Evolutionary conservation across 2,888 invertebrate genomes (phyloP).

Genomic region (Netelia melanura): DNA sequence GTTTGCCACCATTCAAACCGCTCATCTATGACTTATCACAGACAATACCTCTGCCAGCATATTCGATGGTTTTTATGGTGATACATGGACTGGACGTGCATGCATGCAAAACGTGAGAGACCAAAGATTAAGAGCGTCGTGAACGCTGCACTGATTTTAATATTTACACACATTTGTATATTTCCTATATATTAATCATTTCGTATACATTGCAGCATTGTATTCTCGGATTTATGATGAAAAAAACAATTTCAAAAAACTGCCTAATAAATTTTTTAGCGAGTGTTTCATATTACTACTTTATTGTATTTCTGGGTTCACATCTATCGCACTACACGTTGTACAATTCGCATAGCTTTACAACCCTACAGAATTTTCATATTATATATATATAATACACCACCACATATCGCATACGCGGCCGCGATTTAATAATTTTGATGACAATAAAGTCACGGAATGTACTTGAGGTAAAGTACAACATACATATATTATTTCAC

Average conservation of each 20-base stretch:
- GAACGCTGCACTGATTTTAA: conserved; percentile 42
- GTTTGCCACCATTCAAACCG: conserved; percentile 87
- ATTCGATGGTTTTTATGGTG: conserved; percentile 89
- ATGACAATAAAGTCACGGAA: conserved; percentile 44
- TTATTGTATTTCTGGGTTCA: conserved; percentile 57
- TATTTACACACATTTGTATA: conserved; percentile 61
- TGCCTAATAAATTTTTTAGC: conserved; percentile 39
- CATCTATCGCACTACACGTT: conserved; percentile 41
- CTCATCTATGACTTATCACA: conserved; percentile 84
- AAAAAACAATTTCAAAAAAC: conserved; percentile 32
- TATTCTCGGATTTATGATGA: conserved; percentile 36
- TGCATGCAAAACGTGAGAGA: conserved; percentile 74
- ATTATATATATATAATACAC: conserved; percentile 25
- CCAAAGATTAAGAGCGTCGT: conserved; percentile 29
- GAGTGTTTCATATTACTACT: conserved; percentile 31
- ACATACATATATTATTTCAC: conserved; percentile 17
- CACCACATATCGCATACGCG: conserved; percentile 35
- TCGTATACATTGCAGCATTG: neutral
- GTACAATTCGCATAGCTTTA: conserved; percentile 56
- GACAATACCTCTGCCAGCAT: conserved; percentile 87
- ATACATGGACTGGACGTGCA: conserved; percentile 85
- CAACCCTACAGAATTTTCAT: conserved; percentile 43
- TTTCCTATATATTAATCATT: neutral
- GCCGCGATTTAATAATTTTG: conserved; percentile 32
- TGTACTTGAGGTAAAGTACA: conserved; percentile 42